Evolutionary conservation across 2,113 vertebrate species (phyloP).

Genomic region (Mus spicilegus): DNA sequence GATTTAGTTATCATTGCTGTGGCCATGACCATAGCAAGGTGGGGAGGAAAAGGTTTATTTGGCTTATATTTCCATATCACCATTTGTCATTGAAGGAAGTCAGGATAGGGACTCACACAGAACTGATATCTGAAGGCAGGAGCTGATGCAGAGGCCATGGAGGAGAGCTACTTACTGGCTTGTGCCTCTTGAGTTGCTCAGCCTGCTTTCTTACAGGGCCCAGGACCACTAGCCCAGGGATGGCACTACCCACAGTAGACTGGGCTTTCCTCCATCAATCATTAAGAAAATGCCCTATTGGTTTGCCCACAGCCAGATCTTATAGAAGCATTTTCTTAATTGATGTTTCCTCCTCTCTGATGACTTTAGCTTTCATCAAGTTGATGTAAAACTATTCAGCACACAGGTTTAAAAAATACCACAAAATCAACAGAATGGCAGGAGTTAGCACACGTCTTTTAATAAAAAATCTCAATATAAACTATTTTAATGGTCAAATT

Average conservation of each 20-base stretch:
- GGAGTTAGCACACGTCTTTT: background rate
- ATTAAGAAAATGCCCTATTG: background rate
- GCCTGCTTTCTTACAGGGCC: background rate
- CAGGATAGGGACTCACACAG: background rate
- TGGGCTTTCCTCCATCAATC: background rate
- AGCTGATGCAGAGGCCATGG: background rate
- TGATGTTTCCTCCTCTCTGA: background rate
- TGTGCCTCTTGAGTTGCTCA: background rate
- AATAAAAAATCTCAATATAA: background rate
- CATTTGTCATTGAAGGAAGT: background rate
- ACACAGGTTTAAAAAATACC: background rate
- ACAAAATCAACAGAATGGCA: background rate
- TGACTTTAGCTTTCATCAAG: background rate
- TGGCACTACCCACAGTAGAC: background rate
- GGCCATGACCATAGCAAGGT: background rate
- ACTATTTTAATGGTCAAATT: background rate
- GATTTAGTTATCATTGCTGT: background rate
- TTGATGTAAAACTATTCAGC: background rate
- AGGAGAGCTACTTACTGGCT: background rate
- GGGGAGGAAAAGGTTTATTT: background rate
- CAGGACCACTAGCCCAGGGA: background rate
- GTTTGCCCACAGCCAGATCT: no score
- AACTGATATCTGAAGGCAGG: background rate
- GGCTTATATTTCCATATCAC: background rate
- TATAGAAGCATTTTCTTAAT: background rate